These are phyloP conservation scores for Ennomos erosarius DNA, from an alignment of 2,888 invertebrate genomes.

Conservation along the genomic window DNA sequence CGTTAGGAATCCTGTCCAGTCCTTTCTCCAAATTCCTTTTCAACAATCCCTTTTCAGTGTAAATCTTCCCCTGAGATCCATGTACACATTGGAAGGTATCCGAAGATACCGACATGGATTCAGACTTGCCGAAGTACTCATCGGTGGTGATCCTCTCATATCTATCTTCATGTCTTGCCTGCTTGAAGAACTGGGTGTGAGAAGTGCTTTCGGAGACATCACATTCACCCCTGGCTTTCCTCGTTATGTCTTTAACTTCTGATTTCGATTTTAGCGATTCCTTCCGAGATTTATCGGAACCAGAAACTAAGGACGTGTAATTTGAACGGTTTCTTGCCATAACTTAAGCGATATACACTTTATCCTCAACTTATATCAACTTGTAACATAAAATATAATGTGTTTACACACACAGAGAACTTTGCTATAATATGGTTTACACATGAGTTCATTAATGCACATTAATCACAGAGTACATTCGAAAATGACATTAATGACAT, in stretches of 20 bases:
- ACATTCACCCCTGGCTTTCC: constrained; percentile 48
- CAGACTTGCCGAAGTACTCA: constrained; percentile 54
- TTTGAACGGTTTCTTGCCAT: constrained; percentile 5
- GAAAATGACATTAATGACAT: too few relatives aligned
- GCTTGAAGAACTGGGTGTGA: constrained; percentile 62
- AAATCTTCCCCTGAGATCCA: constrained; percentile 56
- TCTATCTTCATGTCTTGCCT: constrained; percentile 40
- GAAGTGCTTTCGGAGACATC: constrained; percentile 48
- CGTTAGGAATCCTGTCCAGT: constrained; percentile 57
- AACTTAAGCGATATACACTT: background rate
- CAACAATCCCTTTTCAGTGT: constrained; percentile 57
- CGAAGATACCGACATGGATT: constrained; percentile 63
- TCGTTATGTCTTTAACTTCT: constrained; percentile 23
- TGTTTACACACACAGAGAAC: too few relatives aligned
- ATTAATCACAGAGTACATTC: too few relatives aligned
- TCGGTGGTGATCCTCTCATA: constrained; percentile 54
- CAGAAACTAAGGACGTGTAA: constrained; percentile 12
- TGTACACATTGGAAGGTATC: constrained; percentile 62
- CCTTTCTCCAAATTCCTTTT: constrained; percentile 61
- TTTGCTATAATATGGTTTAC: too few relatives aligned
- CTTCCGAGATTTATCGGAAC: constrained; percentile 7
- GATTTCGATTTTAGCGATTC: constrained; percentile 7
- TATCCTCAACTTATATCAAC: too few relatives aligned
- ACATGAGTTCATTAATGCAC: too few relatives aligned
- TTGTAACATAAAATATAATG: too few relatives aligned